These are phyloP conservation scores for Cephalophus harveyi DNA, from an alignment of 2,113 vertebrate genomes.

Conservation along the genomic window DNA sequence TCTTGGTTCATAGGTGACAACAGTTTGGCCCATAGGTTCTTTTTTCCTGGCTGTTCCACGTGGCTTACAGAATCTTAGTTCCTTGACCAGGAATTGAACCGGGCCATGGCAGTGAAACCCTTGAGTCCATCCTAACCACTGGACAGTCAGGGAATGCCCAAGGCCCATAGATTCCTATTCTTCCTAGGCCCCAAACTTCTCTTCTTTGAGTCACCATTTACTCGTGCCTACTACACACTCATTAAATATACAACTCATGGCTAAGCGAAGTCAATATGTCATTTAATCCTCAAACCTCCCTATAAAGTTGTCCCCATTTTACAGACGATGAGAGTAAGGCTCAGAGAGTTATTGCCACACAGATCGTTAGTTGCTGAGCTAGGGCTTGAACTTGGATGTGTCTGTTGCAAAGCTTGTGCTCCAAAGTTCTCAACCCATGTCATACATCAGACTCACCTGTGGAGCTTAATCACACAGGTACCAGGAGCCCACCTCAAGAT, in stretches of 20 bases:
- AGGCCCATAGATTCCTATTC: not conserved
- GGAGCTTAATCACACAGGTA: not conserved
- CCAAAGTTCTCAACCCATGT: not conserved
- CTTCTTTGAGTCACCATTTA: not conserved
- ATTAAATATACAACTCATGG: not conserved
- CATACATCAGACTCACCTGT: not conserved
- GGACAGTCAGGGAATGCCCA: not conserved
- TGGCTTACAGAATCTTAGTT: not conserved
- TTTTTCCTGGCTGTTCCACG: not conserved
- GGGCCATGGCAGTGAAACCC: not conserved
- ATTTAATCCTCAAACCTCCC: not conserved
- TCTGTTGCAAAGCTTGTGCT: not conserved
- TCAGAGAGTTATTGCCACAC: not conserved
- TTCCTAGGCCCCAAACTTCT: not conserved
- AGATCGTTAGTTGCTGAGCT: not conserved
- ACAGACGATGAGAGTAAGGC: not conserved
- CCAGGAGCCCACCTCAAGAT: no score
- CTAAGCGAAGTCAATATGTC: not conserved
- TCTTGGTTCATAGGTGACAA: not conserved
- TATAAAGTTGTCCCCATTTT: not conserved
- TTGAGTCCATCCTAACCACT: not conserved
- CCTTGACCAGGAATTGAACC: not conserved
- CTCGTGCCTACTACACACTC: not conserved
- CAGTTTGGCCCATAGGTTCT: not conserved
- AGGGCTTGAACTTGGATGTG: not conserved